These are phyloP conservation scores for Numida meleagris DNA, from an alignment of 2,113 vertebrate genomes.

Conservation along the genomic window DNA sequence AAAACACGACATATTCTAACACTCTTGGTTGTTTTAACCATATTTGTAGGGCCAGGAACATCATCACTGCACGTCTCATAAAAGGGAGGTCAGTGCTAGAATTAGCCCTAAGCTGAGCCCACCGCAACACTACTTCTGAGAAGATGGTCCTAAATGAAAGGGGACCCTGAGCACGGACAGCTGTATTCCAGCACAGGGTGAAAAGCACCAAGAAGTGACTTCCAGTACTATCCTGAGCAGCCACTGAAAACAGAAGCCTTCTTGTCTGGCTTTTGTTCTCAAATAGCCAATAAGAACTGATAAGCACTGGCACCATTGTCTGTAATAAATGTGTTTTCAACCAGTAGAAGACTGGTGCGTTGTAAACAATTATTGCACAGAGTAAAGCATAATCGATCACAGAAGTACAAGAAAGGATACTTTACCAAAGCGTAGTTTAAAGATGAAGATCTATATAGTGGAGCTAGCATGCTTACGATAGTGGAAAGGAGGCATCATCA, in stretches of 20 bases:
- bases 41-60: not conserved
- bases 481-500: not conserved
- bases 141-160: not conserved
- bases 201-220: conserved; percentile 70
- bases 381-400: conserved; percentile 24
- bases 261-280: conserved; percentile 65
- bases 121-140: not conserved
- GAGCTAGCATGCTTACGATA: not conserved
- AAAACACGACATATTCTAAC: conserved; percentile 28
- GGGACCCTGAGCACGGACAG: not conserved
- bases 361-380: conserved; percentile 56
- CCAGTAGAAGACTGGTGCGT: conserved; percentile 4
- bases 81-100: not conserved
- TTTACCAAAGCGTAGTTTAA: not conserved
- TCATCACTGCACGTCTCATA: not conserved
- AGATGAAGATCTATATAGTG: not conserved
- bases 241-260: conserved; percentile 53
- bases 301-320: conserved; percentile 72
- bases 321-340: conserved; percentile 49
- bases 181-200: conserved; percentile 24
- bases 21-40: not conserved
- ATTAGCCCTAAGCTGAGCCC: not conserved
- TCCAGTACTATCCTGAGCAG: conserved; percentile 57
- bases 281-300: conserved; percentile 50
- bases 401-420: conserved; percentile 15